These are phyloP conservation scores for Drosophila subobscura DNA, from an alignment of 1,140 invertebrate species.

Conservation along the genomic window DNA sequence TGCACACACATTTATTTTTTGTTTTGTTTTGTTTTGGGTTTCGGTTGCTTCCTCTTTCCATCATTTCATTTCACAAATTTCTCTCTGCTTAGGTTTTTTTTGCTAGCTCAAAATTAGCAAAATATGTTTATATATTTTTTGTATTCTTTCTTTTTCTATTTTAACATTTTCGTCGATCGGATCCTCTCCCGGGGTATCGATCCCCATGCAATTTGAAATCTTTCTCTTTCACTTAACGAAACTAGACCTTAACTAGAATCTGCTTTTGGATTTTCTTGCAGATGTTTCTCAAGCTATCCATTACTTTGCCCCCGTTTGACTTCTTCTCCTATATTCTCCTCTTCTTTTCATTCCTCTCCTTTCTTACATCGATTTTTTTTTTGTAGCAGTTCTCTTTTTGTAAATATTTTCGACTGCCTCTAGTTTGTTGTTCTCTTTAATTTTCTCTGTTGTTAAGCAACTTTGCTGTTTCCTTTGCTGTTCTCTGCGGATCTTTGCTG, in stretches of 20 bases:
- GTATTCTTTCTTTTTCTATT: constrained; percentile 37
- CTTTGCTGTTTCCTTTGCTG: constrained; percentile 4
- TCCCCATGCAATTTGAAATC: constrained; percentile 22
- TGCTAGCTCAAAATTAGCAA: constrained; percentile 51
- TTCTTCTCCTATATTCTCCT: constrained; percentile 16
- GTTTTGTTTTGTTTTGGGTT: constrained; percentile 28
- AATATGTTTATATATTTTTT: constrained; percentile 24
- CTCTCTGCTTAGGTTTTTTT: constrained; percentile 29
- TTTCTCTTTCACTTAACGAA: constrained; percentile 35
- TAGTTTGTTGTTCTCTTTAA: constrained; percentile 17
- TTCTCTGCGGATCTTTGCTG: constrained; percentile 26
- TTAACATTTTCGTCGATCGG: constrained; percentile 25
- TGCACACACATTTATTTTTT: constrained; percentile 59
- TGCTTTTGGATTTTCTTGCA: constrained; percentile 33
- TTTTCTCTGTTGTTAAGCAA: constrained; percentile 34
- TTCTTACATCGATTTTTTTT: constrained; percentile 1
- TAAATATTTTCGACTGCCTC: constrained; percentile 55
- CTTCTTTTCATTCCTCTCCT: neutral
- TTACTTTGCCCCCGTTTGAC: constrained; percentile 1
- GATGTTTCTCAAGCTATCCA: constrained; percentile 36
- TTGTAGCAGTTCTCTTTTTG: constrained; percentile 47
- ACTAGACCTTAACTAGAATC: constrained; percentile 43
- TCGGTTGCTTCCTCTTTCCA: constrained; percentile 13
- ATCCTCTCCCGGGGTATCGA: constrained; percentile 12
- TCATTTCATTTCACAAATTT: constrained; percentile 42